Percentiles rank a stretch among this genome's conserved stretches.
Evolutionary conservation across 2,888 invertebrate genomes (phyloP).

Genomic region (Rhagium mordax): DNA sequence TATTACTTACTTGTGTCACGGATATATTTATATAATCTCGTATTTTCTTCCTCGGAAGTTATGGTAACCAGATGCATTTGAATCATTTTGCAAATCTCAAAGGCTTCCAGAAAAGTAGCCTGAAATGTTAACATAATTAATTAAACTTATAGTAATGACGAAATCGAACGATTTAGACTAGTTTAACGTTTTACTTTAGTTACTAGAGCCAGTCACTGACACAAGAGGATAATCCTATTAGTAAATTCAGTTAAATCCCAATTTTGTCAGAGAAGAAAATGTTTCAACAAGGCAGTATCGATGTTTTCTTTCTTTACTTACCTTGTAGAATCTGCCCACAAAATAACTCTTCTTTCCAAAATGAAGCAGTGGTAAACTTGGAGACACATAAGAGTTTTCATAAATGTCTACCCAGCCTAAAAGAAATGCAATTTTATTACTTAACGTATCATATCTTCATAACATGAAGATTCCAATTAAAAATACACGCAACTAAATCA

Average conservation of each 20-base stretch:
- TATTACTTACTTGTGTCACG: conserved; percentile 38
- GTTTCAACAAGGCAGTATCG: too few species aligned
- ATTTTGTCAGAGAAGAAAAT: too few species aligned
- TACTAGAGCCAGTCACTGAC: too few species aligned
- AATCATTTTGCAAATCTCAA: conserved; percentile 38
- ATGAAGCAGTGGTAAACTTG: conserved; percentile 9
- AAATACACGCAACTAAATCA: too few species aligned
- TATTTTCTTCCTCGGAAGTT: conserved; percentile 32
- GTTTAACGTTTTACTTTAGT: too few species aligned
- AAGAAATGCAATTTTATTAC: not conserved
- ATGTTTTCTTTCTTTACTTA: too few species aligned
- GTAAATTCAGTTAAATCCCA: too few species aligned
- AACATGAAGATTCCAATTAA: too few species aligned
- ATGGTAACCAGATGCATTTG: conserved; percentile 36
- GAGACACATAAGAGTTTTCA: not conserved
- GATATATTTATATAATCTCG: conserved; percentile 37
- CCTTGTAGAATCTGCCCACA: not conserved
- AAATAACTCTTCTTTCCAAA: conserved; percentile 6
- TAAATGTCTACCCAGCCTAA: not conserved
- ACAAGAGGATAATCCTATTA: too few species aligned
- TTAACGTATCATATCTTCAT: too few species aligned
- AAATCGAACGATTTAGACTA: not conserved
- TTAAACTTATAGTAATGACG: not conserved
- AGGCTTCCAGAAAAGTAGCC: conserved; percentile 31
- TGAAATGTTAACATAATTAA: not conserved